Percentiles rank a stretch among this genome's conserved stretches.
phyloP scores from a whole-genome alignment of 2,113 vertebrate species.

The Cervus canadensis region DNA sequence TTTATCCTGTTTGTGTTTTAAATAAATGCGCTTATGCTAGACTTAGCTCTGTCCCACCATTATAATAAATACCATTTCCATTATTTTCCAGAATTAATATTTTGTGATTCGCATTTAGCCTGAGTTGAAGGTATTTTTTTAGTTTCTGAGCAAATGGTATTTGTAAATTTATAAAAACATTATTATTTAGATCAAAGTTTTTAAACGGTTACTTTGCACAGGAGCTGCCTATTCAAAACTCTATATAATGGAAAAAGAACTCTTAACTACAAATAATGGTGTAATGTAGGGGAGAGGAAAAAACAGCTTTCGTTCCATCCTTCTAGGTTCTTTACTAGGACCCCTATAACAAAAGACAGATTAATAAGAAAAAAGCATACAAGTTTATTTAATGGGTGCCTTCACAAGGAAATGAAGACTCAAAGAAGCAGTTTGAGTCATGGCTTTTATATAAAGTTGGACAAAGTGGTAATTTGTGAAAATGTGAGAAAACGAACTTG shows the following conservation, averaged over 20 bases:
- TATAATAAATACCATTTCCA: neutral
- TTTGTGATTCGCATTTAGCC: neutral
- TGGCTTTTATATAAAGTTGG: neutral
- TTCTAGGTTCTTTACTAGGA: neutral
- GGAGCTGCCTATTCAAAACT: neutral
- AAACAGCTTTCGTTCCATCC: neutral
- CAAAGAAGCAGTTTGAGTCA: neutral
- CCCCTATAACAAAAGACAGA: neutral
- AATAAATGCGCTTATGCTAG: neutral
- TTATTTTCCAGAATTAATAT: neutral
- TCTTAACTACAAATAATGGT: neutral
- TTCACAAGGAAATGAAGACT: neutral
- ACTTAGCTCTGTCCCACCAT: neutral
- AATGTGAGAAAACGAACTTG: neutral
- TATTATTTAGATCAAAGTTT: neutral
- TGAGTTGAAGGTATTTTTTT: neutral
- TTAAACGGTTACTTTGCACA: neutral
- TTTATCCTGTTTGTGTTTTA: neutral
- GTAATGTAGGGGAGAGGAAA: neutral
- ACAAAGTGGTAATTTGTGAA: neutral
- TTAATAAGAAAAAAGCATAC: neutral
- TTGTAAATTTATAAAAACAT: neutral
- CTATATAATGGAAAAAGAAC: neutral
- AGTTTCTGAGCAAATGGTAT: neutral
- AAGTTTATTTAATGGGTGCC: neutral